phyloP scores from a whole-genome alignment of 2,113 vertebrate species.

The Patagioenas fasciata region DNA sequence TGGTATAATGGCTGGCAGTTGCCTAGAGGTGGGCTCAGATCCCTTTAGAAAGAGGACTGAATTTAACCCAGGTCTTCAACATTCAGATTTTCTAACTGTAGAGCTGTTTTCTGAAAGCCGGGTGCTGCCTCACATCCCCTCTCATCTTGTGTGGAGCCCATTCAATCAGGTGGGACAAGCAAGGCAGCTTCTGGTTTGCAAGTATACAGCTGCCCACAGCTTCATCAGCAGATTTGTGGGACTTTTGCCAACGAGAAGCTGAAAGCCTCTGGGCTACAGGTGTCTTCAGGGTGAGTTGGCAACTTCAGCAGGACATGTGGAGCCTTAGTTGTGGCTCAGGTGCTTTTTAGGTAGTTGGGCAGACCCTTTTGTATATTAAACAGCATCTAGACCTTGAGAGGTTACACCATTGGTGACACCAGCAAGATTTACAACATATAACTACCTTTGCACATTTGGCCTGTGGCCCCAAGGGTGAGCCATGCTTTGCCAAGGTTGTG shows the following conservation, averaged over 20 bases:
- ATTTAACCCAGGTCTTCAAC: neutral
- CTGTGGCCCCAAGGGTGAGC: fast-evolving
- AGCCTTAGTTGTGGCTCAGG: neutral
- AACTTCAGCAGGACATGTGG: neutral
- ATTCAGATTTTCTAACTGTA: neutral
- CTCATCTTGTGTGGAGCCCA: neutral
- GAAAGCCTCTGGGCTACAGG: neutral
- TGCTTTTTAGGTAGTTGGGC: neutral
- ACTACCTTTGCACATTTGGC: neutral
- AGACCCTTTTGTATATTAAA: neutral
- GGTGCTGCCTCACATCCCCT: neutral
- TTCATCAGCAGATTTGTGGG: neutral
- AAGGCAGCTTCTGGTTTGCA: neutral
- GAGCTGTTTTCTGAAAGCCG: fast-evolving
- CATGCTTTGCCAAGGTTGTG: neutral
- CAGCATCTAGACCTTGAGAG: neutral
- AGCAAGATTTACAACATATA: neutral
- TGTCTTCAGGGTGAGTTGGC: neutral
- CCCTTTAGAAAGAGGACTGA: neutral
- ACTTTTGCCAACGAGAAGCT: neutral
- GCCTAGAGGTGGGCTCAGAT: neutral
- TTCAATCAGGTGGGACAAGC: fast-evolving
- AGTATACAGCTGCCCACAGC: neutral
- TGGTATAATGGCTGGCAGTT: neutral
- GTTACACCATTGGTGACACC: neutral